Base-by-base conservation (phyloP, 1,140 invertebrate species). In the Diachasmimorpha longicaudata region DNA sequence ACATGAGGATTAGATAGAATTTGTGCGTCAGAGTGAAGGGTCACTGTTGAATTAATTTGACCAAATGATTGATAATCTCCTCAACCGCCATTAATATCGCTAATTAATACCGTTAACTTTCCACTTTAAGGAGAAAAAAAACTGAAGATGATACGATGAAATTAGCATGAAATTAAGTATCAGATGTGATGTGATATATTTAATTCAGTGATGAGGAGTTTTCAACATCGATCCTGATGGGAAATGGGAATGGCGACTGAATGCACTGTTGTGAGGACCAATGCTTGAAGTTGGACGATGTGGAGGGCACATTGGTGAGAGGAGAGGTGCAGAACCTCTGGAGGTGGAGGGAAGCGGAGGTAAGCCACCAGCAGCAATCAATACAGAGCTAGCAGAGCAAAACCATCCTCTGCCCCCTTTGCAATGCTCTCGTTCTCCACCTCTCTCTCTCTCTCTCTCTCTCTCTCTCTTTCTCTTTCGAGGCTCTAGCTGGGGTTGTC, bases 361-460 rank as follows among this genome's bases (percentile, higher is more conserved):
- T 78, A 79, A 76, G 78, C 67, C 39, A 44, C 63, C 46, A 77
- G 78, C 77, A 80, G 83, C 84, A 86, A 86, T 86, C 85, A 86
- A 86, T 86, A 86, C 85, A 83, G 83, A 85, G 81, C 80, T 80
- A 85, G 81, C 81, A 80, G 83, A 82, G 83, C 82, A 84, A 86
- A 85, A 85, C 81, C 84, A 84, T 86, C 84, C 84, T 81, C 80
- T 79, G 78, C 74, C 74, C 79, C 73, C 52, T 37, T 67, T 66
- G 44, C 77, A 39, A 21, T 13, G 36, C 69, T 31, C 37, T 39
- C n/a, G n/a, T n/a, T n/a, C n/a, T n/a, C n/a, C n/a, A n/a, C n/a
- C n/a, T n/a, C n/a, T n/a, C n/a, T n/a, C n/a, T n/a, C n/a, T n/a
- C n/a, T n/a, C n/a, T 10, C 42, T 19, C 31, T 44, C 25, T 42